These are phyloP conservation scores for Hylyphantes graminicola DNA, from an alignment of 1,140 invertebrate genomes.

Conservation along the genomic window DNA sequence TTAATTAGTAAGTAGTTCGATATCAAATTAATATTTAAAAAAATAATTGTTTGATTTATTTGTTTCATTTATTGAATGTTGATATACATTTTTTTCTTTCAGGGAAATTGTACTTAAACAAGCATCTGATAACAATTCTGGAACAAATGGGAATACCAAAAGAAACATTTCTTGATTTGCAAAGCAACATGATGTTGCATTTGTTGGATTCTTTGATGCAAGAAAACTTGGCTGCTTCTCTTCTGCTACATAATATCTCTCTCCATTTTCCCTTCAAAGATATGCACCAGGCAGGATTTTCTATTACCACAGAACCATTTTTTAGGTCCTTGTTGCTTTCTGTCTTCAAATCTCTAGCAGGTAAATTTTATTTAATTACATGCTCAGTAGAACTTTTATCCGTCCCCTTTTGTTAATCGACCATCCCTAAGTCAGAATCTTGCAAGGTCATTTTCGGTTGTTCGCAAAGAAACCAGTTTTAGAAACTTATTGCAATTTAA, in stretches of 20 bases:
- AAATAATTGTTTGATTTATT: not conserved
- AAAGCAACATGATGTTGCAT: conserved; percentile 44
- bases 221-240: conserved; percentile 4
- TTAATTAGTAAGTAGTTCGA: no score
- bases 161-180: conserved; percentile 53
- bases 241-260: not conserved
- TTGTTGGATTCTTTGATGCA: conserved; percentile 58
- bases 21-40: no score
- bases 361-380: not conserved
- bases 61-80: not conserved
- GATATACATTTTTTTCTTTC: not conserved
- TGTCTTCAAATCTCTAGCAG: conserved; percentile 25
- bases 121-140: conserved; percentile 62
- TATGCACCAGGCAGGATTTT: conserved; percentile 40
- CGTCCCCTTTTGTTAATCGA: no score
- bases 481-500: no score
- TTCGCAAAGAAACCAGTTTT: no score
- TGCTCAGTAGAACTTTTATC: no score
- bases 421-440: no score
- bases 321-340: conserved; percentile 48
- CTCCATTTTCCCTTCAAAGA: conserved; percentile 11
- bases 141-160: conserved; percentile 61
- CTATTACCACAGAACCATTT: conserved; percentile 59
- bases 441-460: no score
- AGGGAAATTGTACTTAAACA: conserved; percentile 61